Evolutionary conservation across 2,888 invertebrate species (phyloP), one percentile per base, ranked within the genome.

Genomic region (Drosophila paranaensis): DNA sequence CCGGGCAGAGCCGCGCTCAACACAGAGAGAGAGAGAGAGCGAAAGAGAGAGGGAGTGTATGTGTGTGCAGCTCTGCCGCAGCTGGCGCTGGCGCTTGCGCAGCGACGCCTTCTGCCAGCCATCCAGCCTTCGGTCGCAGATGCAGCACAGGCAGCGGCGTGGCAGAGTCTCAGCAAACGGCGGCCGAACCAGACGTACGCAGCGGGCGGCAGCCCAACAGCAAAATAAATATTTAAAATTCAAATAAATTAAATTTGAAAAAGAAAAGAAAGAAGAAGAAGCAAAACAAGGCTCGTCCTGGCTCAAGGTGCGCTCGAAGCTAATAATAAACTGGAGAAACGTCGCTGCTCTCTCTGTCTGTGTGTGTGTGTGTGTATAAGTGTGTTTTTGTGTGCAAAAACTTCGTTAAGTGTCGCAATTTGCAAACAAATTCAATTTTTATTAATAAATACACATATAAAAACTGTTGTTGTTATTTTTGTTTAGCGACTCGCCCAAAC

Each of bases 121-220:
- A 16, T 1, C 43, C 56, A 64, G 71, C 60, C 68, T 74, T 74
- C 46, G 45, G 50, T 37, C 50, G 69, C 51, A 6, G 56, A 56
- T 27, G 57, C 58, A 25, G 74, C 67, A 37, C 25, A 3, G 58
- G 57, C 70, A 61, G 57, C 70, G 60, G 60, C 70, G 45, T 60
- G 64, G 55, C 90, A 84, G 90, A 84, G 89, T 84, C 77, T 77
- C 70, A 88, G 83, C 86, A 82, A 62, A 85, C 83, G 89, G 88
- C 90, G 83, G 82, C 67, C 76, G 58, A 66, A 71, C 68, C 80
- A 64, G 83, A 88, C 90, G 89, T 89, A 68, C 73, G 57, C 73
- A 56, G 75, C 85, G 80, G 50, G 64, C 53, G 50, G 64, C 53
- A 69, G 71, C 65, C 42, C 14, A 37, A 6, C 45, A 37, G 3